Evolutionary conservation across 2,888 invertebrate species (phyloP), one percentile per base, ranked within the genome.

Genomic region (Sclerodermus sp.): DNA sequence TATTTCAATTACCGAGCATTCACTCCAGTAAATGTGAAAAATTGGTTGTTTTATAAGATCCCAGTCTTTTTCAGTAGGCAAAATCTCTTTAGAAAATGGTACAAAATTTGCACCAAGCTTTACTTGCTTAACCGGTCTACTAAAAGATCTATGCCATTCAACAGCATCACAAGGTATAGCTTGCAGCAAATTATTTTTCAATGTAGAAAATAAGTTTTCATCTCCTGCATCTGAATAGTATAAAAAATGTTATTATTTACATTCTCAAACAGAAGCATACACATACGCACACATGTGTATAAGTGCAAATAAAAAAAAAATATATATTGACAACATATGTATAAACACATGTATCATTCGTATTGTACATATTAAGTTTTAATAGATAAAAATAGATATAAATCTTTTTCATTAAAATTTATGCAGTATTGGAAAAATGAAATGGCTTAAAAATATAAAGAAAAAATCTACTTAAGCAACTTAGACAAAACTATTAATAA

Each of bases 11-110:
- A 96, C 96, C 76, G 86, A 86, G 83, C 96, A 96, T 76, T 96
- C 96, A 16, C 92, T 95, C 89, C 96, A 95, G 79, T 90, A 97
- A 51, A 93, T 90, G 77, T 97, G 95, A 73, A 97, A 87, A 76
- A 96, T 88, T 10, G 96, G 93, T 67, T 91, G 89, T 62, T 92
- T 89, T 53, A 95, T 82, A 41, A 96, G 84, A 71, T 89, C 89
- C 79, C 89, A 87, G 74, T 87, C 85, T 48, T 84, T 85, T 42
- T 87, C 88, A 54, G 86, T 85, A 40, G 90, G 90, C 47, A 93
- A 77, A 54, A 87, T 84, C 47, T 85, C 88, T 53, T 86, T 86
- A 73, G 88, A 87, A 73, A 90, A 93, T 43, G 90, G 89, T 42
- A 89, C 84, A 77, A 94, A 93, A 50, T 85, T 86, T 8, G 90